phyloP scores from a whole-genome alignment of 2,797 vertebrate genomes.

The Xenops minutus region DNA sequence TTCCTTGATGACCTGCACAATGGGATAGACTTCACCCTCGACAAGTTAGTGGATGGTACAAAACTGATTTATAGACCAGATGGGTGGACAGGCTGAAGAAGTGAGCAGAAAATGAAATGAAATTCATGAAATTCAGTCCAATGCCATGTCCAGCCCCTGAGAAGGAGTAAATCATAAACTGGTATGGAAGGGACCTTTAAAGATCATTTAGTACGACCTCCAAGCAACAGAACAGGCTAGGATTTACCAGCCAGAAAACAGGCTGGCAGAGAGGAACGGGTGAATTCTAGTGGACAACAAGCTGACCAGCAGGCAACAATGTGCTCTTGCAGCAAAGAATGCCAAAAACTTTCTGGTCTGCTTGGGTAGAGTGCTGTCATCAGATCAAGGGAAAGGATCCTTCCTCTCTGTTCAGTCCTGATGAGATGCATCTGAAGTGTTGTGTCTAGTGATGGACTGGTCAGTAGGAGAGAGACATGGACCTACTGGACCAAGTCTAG shows the following conservation, averaged over 20 bases:
- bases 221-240: not conserved
- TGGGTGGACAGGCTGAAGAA: not conserved
- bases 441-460: not conserved
- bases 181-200: not conserved
- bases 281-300: not conserved
- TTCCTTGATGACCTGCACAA: not conserved
- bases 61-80: not conserved
- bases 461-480: not conserved
- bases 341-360: fast-evolving
- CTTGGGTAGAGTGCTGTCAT: not conserved
- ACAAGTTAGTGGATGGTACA: not conserved
- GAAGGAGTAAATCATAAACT: not conserved
- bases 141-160: not conserved
- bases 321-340: not conserved
- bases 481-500: not conserved
- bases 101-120: not conserved
- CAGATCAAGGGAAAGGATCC: not conserved
- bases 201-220: not conserved
- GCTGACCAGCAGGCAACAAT: not conserved
- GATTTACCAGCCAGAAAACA: not conserved
- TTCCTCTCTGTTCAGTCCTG: not conserved
- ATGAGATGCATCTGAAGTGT: not conserved
- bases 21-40: fast-evolving
- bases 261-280: not conserved
- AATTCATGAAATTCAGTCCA: not conserved